Evolutionary conservation across 2,888 invertebrate species (phyloP).

Genomic region (Andrena flavipes): DNA sequence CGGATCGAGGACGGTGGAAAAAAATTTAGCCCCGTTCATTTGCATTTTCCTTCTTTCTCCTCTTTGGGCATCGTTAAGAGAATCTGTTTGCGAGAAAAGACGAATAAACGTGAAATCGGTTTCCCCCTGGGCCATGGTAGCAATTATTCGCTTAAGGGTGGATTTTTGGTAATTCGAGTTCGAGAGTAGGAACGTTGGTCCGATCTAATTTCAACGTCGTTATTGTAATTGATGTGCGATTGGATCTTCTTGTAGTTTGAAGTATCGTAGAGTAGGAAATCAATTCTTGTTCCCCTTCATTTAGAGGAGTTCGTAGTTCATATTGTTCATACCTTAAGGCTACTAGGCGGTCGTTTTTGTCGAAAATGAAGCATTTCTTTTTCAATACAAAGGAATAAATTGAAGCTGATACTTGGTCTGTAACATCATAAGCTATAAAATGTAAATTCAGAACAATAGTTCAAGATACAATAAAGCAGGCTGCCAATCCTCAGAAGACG

Average conservation of each 20-base stretch:
- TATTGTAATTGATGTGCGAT: background rate
- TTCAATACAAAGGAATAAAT: too few species aligned
- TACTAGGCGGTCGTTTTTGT: too few species aligned
- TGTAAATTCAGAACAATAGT: too few species aligned
- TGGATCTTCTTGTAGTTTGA: background rate
- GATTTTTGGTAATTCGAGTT: background rate
- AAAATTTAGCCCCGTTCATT: constrained; percentile 24
- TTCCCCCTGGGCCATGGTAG: background rate
- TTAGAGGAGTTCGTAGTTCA: too few species aligned
- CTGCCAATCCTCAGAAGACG: too few species aligned
- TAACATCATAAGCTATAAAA: too few species aligned
- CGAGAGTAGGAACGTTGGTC: background rate
- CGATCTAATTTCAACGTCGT: background rate
- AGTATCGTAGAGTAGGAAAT: background rate
- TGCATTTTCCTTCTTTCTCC: constrained; percentile 26
- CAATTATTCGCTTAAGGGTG: constrained; percentile 15
- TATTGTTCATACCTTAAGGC: too few species aligned
- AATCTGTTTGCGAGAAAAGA: constrained; percentile 2
- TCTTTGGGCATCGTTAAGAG: constrained; percentile 19
- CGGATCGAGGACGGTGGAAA: constrained; percentile 18
- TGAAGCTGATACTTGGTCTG: too few species aligned
- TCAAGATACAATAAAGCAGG: too few species aligned
- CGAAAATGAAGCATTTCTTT: too few species aligned
- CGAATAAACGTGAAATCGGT: constrained; percentile 12
- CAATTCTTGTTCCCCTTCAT: too few species aligned